Evolutionary conservation across 2,113 vertebrate species (phyloP), one percentile per base, ranked within the genome.

Genomic region (Ctenodactylus gundi): DNA sequence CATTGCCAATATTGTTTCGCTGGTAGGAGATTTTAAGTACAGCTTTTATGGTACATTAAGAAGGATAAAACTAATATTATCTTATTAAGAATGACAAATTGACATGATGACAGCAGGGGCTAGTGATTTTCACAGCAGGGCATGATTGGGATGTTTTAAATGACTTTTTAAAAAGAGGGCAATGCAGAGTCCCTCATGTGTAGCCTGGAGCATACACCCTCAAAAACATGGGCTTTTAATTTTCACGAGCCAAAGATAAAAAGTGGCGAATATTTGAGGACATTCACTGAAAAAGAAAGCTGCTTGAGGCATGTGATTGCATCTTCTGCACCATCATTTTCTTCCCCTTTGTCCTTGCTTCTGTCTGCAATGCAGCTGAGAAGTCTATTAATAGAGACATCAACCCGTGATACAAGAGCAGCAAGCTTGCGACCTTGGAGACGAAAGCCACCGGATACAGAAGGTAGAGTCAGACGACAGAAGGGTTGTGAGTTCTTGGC

Each of bases 41-140:
- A 70, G 82, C 80, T 94, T 91, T 85, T 65, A 53, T 36, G 72
- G 67, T 55, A 94, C 81, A 96, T 88, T 90, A 81, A 93, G 62
- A 91, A 82, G 72, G 31, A 34, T 88, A 73, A 91, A 88, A 72
- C 15, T 41, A 88, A 82, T 57, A 41, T 51, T 60, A n/a, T 75
- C 41, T 89, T 68, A 65, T 90, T 90, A 94, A 36, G 67, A 88
- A 72, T 68, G 83, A 77, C 72, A 85, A 75, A 55, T 31, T 81
- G 72, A 67, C 64, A 46, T 1, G 13, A 65, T 64, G 82, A 80
- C 29, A 87, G 27, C 34, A 46, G 34, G 34, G 36, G 75, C 83
- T 82, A 64, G 75, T 83, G 81, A 76, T 73, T 72, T 88, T 78
- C 51, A 72, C 10, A 86, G 57, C 83, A 77, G 85, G 67, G 34